Evolutionary conservation across 1,140 invertebrate species (phyloP).

Genomic region (Thalassaphorura encarpata): DNA sequence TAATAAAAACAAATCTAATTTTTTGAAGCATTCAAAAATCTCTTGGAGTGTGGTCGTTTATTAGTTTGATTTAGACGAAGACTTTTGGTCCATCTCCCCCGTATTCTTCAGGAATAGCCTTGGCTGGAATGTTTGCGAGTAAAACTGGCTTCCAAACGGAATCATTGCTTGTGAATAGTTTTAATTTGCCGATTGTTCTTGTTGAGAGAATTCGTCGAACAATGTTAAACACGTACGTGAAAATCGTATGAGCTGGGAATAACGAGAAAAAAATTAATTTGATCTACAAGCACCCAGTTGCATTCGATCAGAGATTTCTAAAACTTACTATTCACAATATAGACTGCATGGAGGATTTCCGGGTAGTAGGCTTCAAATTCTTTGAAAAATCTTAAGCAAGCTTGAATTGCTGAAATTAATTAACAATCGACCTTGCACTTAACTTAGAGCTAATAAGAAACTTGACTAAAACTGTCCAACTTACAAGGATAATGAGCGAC

Average conservation of each 20-base stretch:
- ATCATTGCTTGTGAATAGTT: conserved; percentile 3
- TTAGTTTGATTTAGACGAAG: no score
- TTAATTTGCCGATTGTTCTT: conserved; percentile 11
- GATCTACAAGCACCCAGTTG: no score
- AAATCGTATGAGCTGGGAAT: conserved; percentile 9
- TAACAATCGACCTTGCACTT: not conserved
- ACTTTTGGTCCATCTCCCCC: not conserved
- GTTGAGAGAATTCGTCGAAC: conserved; percentile 9
- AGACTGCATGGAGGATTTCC: conserved; percentile 73
- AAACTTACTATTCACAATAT: conserved; percentile 66
- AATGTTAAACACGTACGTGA: conserved; percentile 11
- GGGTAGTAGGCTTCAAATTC: conserved; percentile 66
- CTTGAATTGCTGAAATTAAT: conserved; percentile 12
- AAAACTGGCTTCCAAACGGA: conserved; percentile 10
- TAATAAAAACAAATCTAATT: not conserved
- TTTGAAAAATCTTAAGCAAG: conserved; percentile 10
- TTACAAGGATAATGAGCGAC: conserved; percentile 15
- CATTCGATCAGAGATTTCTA: not conserved
- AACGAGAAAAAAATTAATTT: not conserved
- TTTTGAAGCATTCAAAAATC: not conserved
- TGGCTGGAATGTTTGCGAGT: not conserved
- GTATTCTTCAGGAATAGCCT: conserved; percentile 2
- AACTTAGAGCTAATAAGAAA: not conserved
- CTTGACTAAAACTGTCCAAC: not conserved
- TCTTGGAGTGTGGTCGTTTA: not conserved